These are phyloP conservation scores for Tryphoninae sp. DNA, from an alignment of 2,888 invertebrate genomes.

Conservation along the genomic window DNA sequence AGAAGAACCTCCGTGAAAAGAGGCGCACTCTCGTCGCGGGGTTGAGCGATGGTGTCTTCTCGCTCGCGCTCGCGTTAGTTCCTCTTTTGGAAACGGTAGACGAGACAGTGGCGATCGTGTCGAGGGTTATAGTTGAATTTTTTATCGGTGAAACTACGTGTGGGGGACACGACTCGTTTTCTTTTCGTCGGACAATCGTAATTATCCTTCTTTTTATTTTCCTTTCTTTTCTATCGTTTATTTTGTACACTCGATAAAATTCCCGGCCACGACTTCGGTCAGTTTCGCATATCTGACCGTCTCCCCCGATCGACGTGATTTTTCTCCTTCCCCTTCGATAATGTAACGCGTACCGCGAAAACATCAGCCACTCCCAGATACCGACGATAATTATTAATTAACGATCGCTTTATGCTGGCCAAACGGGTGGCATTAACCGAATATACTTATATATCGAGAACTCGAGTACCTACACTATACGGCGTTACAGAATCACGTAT, in stretches of 20 bases:
- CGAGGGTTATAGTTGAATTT: background rate
- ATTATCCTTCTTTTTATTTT: background rate
- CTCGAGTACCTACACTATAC: conserved; percentile 31
- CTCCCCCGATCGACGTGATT: conserved; percentile 1
- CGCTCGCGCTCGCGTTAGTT: background rate
- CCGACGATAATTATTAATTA: conserved; percentile 70
- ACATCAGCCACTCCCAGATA: conserved; percentile 54
- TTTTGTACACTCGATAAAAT: background rate
- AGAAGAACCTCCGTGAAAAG: background rate
- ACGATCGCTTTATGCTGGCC: conserved; percentile 62
- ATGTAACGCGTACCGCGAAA: too few relatives aligned
- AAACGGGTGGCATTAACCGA: conserved; percentile 11
- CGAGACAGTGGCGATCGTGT: too few relatives aligned
- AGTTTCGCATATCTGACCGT: background rate
- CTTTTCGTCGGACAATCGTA: background rate
- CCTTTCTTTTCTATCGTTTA: background rate
- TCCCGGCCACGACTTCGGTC: background rate
- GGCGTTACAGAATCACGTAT: conserved; percentile 44
- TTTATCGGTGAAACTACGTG: background rate
- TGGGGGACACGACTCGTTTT: conserved; percentile 13
- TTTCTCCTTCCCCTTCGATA: background rate
- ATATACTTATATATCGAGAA: conserved; percentile 8
- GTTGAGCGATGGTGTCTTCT: background rate
- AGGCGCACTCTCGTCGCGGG: background rate
- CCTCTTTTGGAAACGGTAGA: background rate